Evolutionary conservation across 2,797 vertebrate species (phyloP).

Genomic region (Lagodon rhomboides): DNA sequence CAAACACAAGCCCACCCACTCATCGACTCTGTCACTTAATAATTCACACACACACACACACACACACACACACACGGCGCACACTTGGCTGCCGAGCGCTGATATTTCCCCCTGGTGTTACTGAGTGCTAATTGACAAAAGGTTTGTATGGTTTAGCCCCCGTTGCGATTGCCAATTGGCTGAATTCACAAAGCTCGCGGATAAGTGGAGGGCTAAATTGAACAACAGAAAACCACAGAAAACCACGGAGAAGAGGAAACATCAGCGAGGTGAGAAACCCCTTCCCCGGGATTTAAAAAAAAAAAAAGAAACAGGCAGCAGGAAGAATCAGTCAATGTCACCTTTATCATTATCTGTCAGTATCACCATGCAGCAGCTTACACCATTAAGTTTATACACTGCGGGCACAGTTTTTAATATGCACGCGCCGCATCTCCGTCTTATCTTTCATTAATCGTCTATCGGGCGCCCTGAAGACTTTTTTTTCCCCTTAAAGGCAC

Average conservation of each 20-base stretch:
- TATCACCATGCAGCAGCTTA: constrained; percentile 3
- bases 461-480: not conserved
- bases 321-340: constrained; percentile 27
- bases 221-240: constrained; percentile 12
- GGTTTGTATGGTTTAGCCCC: constrained; percentile 61
- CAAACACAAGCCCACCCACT: constrained; percentile 21
- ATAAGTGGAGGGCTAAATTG: constrained; percentile 36
- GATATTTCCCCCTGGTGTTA: constrained; percentile 57
- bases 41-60: constrained; percentile 20
- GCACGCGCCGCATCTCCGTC: not conserved
- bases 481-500: not conserved
- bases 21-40: constrained; percentile 17
- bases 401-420: not conserved
- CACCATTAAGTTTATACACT: not conserved
- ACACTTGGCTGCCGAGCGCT: constrained; percentile 40
- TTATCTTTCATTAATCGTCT: not conserved
- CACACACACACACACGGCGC: not conserved
- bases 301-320: not conserved
- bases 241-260: not conserved
- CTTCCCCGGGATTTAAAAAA: not conserved
- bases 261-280: constrained; percentile 18
- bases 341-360: constrained; percentile 14
- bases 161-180: constrained; percentile 62
- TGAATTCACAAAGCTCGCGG: constrained; percentile 57
- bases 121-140: constrained; percentile 66